Evolutionary conservation across 2,888 invertebrate species (phyloP), one percentile per base, ranked within the genome.

Genomic region (Drosophila buzzatii): DNA sequence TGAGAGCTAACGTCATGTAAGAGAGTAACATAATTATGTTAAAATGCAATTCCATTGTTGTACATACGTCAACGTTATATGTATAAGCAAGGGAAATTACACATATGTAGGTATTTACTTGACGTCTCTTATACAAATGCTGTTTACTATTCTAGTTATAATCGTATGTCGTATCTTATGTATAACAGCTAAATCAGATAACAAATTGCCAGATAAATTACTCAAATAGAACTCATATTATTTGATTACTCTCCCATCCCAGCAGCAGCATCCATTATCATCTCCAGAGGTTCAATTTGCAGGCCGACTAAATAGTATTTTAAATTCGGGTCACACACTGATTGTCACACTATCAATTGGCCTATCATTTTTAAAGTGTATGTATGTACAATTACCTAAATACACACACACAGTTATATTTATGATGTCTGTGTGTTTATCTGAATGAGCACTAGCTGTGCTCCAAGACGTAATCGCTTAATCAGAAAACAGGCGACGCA

Each of bases 301-400:
- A 6, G 53, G 8, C 33, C 33, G 18, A 37, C 16, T 44, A 42
- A 51, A 58, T 49, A 52, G 14, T 52, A 23, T 39, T 62, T 45
- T 66, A 45, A 52, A 61, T 75, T 75, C 72, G 23, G 76, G 64
- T 66, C 79, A 72, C 58, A 47, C 41, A 12, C 16, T 57, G 58
- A 72, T 69, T 72, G 75, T 66, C 65, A 49, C 64, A 60, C 52
- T 74, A 45, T 53, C 57, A 73, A 78, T 66, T 63, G 23, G 60
- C 4, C 37, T 42, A 35, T 52, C 63, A 44, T 39, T n/a, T 57
- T 47, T 23, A 39, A 49, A 27, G 47, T 18, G 37, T 47, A 14
- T 35, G 12, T 23, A 45, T 18, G 27, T 27, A 20, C n/a, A 53
- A 23, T n/a, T 53, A 53, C 37, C 37, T 23, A 53, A 37, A 27